Conservation (phyloP, 2,888 invertebrate species). For the Acanthosepion pharaonis region DNA sequence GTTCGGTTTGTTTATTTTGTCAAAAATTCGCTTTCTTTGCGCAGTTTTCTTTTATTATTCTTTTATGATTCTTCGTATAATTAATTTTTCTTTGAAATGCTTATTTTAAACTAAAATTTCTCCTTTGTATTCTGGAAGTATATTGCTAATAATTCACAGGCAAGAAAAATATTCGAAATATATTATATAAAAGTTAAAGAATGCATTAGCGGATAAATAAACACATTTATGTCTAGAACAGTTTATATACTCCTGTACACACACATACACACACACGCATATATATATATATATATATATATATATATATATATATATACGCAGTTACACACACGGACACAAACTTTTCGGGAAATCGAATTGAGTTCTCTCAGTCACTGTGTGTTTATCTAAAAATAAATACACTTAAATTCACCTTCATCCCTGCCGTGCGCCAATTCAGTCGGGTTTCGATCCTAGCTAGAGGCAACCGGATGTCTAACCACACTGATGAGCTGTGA, state of each 20-base stretch:
- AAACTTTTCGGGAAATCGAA: no score
- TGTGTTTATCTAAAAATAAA: no score
- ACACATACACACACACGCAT: not conserved
- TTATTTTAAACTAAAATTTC: not conserved
- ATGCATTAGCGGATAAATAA: not conserved
- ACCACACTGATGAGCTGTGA: no score
- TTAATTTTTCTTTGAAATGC: not conserved
- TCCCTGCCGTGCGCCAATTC: no score
- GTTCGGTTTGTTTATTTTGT: not conserved
- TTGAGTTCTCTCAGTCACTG: no score
- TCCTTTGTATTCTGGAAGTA: not conserved
- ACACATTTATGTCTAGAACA: not conserved
- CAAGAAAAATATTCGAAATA: not conserved
- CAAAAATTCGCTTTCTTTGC: not conserved
- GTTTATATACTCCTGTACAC: not conserved
- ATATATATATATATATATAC: not conserved
- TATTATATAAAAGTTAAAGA: not conserved
- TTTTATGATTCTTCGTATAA: not conserved
- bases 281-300: not conserved
- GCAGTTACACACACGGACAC: no score
- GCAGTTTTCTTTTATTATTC: not conserved
- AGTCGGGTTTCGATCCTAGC: no score
- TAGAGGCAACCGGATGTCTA: no score
- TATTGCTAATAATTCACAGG: not conserved
- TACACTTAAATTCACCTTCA: no score